Evolutionary conservation across 2,888 invertebrate species (phyloP).

Genomic region (Lasioglossum villosulum): DNA sequence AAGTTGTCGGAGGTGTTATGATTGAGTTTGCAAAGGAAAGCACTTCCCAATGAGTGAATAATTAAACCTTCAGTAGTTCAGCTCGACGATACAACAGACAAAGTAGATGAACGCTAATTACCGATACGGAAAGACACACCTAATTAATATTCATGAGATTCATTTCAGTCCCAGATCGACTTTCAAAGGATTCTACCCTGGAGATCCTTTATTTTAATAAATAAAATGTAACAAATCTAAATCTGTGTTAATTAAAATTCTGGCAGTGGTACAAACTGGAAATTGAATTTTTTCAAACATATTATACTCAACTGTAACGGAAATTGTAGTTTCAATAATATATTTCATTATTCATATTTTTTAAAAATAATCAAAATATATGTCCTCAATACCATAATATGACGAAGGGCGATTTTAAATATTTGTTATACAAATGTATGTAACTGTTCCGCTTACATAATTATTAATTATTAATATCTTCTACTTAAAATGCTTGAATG

Average conservation of each 20-base stretch:
- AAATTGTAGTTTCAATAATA: no score
- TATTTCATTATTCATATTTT: neutral
- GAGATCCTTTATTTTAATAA: neutral
- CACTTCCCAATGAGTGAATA: neutral
- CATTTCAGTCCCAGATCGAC: no score
- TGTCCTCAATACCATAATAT: neutral
- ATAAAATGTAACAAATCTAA: neutral
- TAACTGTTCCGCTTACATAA: neutral
- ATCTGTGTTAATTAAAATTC: neutral
- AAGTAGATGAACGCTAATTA: neutral
- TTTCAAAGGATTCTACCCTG: neutral
- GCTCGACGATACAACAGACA: neutral
- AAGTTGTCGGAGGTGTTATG: neutral
- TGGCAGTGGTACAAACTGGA: neutral
- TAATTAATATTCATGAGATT: neutral
- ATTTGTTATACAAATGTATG: neutral
- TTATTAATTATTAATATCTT: neutral
- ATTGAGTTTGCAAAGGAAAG: neutral
- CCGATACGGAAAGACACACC: neutral
- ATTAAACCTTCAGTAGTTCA: neutral
- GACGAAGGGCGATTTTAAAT: neutral
- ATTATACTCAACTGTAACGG: no score
- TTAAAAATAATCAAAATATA: neutral
- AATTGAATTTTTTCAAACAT: neutral
- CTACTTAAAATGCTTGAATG: no score